phyloP scores from a whole-genome alignment of 2,797 vertebrate species.

The Spheniscus humboldti region DNA sequence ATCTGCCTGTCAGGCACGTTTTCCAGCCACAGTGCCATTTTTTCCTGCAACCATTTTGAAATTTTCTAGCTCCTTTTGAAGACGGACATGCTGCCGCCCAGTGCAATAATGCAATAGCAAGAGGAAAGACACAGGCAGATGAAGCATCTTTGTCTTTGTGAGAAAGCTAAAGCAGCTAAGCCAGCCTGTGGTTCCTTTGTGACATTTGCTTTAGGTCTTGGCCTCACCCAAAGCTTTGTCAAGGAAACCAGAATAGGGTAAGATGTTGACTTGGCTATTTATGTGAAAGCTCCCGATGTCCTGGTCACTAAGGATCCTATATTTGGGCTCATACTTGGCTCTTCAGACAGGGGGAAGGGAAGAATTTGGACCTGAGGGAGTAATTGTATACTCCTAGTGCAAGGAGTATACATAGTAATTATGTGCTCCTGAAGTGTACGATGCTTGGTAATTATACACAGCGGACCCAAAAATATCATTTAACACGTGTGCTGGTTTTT shows the following conservation, averaged over 20 bases:
- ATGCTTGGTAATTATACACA: slow-evolving; percentile 65
- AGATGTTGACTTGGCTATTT: neutral
- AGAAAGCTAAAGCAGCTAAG: neutral
- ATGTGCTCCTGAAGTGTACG: slow-evolving; percentile 49
- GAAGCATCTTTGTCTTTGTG: neutral
- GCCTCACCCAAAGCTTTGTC: neutral
- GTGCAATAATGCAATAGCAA: neutral
- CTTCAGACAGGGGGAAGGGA: neutral
- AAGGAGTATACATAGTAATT: slow-evolving; percentile 48
- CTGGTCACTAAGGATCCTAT: neutral
- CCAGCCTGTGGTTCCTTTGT: neutral
- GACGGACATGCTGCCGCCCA: fast-evolving
- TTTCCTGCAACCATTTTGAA: neutral
- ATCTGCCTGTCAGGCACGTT: neutral
- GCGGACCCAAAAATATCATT: slow-evolving; percentile 73
- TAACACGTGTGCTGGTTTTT: slow-evolving; percentile 76
- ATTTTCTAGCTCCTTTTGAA: neutral
- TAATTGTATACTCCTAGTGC: slow-evolving; percentile 65
- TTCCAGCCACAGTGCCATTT: neutral
- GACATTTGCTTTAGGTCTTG: neutral
- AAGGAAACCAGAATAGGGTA: neutral
- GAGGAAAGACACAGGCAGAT: neutral
- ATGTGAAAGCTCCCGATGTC: neutral
- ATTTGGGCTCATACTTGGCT: slow-evolving; percentile 10
- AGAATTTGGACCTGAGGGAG: slow-evolving; percentile 47